Percentiles rank a stretch among this genome's conserved stretches.
Evolutionary conservation across 2,888 invertebrate species (phyloP).

Genomic region (Cheilosia variabilis): DNA sequence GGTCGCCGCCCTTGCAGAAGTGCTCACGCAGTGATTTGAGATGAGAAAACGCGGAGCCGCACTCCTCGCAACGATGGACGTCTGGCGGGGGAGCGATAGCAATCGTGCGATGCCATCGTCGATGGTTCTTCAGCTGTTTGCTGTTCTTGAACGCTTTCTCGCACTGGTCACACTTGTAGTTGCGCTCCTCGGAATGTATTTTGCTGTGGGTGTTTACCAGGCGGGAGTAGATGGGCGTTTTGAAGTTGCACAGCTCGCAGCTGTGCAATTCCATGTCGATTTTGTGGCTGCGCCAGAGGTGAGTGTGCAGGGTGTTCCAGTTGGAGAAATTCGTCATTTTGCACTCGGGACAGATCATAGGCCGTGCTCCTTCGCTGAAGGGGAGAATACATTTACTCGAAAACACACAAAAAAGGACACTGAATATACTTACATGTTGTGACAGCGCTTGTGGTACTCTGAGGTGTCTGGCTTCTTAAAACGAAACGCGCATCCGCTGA

Average conservation of each 20-base stretch:
- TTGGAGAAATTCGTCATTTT: conserved; percentile 82
- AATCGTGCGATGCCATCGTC: conserved; percentile 85
- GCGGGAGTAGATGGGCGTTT: conserved; percentile 88
- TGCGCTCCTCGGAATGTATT: conserved; percentile 88
- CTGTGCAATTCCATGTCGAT: conserved; percentile 92
- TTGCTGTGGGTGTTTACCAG: conserved; percentile 90
- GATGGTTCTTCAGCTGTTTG: conserved; percentile 92
- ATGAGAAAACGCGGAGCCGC: conserved; percentile 81
- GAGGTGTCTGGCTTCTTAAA: conserved; percentile 80
- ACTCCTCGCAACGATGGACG: conserved; percentile 83
- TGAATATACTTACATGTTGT: conserved; percentile 77
- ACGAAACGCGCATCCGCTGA: conserved; percentile 82
- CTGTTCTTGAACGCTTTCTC: conserved; percentile 91
- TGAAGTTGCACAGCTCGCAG: conserved; percentile 90
- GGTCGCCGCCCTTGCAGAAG: conserved; percentile 84
- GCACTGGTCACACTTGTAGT: conserved; percentile 87
- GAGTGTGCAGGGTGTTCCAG: conserved; percentile 90
- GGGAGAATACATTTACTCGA: neutral
- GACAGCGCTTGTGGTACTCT: conserved; percentile 82
- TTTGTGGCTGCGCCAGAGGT: conserved; percentile 91
- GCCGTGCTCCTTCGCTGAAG: conserved; percentile 74
- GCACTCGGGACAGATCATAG: conserved; percentile 88
- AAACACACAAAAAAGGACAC: no score
- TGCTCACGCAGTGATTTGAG: conserved; percentile 85
- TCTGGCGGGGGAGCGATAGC: conserved; percentile 51